phyloP scores from a whole-genome alignment of 1,140 invertebrate genomes.

The Drosophila pseudoobscura region DNA sequence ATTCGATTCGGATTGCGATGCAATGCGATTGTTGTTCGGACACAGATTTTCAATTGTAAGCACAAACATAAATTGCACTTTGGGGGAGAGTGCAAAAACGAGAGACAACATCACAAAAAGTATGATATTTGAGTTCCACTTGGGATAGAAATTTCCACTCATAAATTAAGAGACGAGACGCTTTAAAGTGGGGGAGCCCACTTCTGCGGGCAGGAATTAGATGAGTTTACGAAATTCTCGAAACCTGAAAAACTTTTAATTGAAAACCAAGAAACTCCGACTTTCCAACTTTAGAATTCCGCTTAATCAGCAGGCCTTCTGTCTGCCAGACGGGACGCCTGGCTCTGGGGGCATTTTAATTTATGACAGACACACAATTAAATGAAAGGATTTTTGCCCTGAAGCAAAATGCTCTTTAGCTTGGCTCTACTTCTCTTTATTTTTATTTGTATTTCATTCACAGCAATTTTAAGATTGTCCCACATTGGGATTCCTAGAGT shows the following conservation, averaged over 20 bases:
- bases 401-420: background rate
- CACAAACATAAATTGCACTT: conserved; percentile 53
- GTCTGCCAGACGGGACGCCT: no score
- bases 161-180: conserved; percentile 34
- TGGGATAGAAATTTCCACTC: conserved; percentile 1
- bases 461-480: conserved; percentile 48
- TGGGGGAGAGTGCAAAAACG: background rate
- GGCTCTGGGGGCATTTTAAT: conserved; percentile 46
- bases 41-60: conserved; percentile 73
- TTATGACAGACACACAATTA: conserved; percentile 61
- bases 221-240: conserved; percentile 39
- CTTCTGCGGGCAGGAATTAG: conserved; percentile 17
- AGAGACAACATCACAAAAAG: background rate
- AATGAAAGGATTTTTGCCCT: conserved; percentile 47
- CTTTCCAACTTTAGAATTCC: conserved; percentile 27
- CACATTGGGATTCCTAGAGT: conserved; percentile 13
- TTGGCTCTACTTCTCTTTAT: background rate
- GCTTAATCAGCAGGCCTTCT: conserved; percentile 22
- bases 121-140: conserved; percentile 24
- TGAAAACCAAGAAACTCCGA: conserved; percentile 53
- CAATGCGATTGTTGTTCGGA: conserved; percentile 44
- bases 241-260: conserved; percentile 73
- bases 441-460: conserved; percentile 7
- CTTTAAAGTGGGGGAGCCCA: conserved; percentile 36
- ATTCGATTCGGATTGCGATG: conserved; percentile 14